Evolutionary conservation across 2,113 vertebrate genomes (phyloP).

Genomic region (Chinchilla lanigera): DNA sequence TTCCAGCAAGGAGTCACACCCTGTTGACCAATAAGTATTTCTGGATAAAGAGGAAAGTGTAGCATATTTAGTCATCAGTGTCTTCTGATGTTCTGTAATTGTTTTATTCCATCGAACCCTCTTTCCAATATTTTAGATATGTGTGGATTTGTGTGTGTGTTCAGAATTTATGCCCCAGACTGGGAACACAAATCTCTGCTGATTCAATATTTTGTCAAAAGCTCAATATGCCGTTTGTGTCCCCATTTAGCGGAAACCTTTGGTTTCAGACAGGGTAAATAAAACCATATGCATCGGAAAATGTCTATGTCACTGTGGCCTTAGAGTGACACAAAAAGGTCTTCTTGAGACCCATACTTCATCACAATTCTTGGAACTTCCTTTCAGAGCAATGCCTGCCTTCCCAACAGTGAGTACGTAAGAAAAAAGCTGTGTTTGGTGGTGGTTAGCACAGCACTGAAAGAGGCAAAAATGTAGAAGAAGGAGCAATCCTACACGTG

Average conservation of each 20-base stretch:
- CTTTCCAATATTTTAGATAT: not conserved
- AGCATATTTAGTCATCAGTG: not conserved
- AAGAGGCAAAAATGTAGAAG: not conserved
- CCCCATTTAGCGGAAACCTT: accelerated
- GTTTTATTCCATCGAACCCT: not conserved
- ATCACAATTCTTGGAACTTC: accelerated
- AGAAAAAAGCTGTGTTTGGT: not conserved
- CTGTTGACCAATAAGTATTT: not conserved
- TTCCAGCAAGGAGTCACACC: not conserved
- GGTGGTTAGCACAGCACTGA: accelerated
- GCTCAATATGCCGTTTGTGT: not conserved
- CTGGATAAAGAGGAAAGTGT: not conserved
- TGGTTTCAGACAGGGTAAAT: not conserved
- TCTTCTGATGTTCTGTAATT: not conserved
- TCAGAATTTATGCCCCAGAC: not conserved
- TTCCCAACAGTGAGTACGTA: not conserved
- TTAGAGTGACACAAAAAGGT: not conserved
- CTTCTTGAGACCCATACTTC: not conserved
- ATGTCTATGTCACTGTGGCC: not conserved
- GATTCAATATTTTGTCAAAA: not conserved
- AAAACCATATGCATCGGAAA: not conserved
- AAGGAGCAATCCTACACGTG: accelerated
- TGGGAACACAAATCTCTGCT: not conserved
- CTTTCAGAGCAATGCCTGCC: accelerated
- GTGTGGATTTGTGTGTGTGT: not conserved